These are phyloP conservation scores for Cinara cedri DNA, from an alignment of 2,888 invertebrate species.

Conservation along the genomic window DNA sequence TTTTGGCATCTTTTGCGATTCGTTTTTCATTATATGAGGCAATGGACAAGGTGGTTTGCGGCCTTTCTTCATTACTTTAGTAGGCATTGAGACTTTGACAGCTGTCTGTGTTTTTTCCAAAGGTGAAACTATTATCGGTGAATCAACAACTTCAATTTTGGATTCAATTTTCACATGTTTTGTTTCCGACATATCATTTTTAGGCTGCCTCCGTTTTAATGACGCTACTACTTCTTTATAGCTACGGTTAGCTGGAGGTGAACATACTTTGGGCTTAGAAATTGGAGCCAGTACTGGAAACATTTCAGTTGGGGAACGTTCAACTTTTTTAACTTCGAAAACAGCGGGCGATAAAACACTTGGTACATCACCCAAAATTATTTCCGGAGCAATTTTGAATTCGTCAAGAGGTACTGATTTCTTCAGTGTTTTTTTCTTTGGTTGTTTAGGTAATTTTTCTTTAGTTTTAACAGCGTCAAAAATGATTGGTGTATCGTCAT, in stretches of 20 bases:
- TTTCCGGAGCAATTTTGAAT: slow-evolving; percentile 54
- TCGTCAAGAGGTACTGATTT: slow-evolving; percentile 49
- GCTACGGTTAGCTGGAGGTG: slow-evolving; percentile 37
- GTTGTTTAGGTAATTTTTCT: slow-evolving; percentile 43
- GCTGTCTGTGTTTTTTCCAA: neutral
- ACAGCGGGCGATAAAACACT: neutral
- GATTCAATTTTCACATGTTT: slow-evolving; percentile 52
- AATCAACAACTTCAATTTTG: slow-evolving; percentile 8
- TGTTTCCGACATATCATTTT: slow-evolving; percentile 37
- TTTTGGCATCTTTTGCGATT: slow-evolving; percentile 43
- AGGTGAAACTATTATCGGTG: slow-evolving; percentile 2
- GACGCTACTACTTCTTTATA: slow-evolving; percentile 55
- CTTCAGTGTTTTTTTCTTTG: slow-evolving; percentile 30
- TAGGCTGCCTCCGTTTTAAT: slow-evolving; percentile 52
- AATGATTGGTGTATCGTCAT: slow-evolving; percentile 38
- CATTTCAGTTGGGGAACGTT: slow-evolving; percentile 44
- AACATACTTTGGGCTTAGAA: slow-evolving; percentile 24
- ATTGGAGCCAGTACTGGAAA: slow-evolving; percentile 44
- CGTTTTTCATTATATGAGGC: slow-evolving; percentile 53
- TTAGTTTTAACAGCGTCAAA: slow-evolving; percentile 42
- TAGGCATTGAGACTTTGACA: slow-evolving; percentile 27
- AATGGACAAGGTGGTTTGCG: slow-evolving; percentile 50
- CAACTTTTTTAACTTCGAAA: slow-evolving; percentile 26
- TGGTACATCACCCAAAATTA: slow-evolving; percentile 36
- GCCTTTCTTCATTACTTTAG: slow-evolving; percentile 33